These are phyloP conservation scores for Notolepis coatsorum DNA, from an alignment of 2,797 vertebrate species.

Conservation along the genomic window DNA sequence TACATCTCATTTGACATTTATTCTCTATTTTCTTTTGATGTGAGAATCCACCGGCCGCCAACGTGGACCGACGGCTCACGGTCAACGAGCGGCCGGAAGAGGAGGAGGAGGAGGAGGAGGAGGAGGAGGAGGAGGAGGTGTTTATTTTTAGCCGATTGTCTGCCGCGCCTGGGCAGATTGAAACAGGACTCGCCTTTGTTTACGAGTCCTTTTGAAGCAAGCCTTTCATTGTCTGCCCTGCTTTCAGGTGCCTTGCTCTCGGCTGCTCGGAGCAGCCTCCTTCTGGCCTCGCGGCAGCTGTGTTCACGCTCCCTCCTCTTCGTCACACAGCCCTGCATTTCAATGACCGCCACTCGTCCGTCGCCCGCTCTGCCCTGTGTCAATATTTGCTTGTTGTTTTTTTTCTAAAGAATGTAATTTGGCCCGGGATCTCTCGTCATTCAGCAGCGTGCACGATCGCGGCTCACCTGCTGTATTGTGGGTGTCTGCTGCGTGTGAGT, in stretches of 20 bases:
- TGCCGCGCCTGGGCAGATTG: slow-evolving; percentile 66
- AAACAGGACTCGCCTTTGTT: slow-evolving; percentile 79
- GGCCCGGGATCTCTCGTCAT: slow-evolving; percentile 42
- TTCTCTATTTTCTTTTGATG: slow-evolving; percentile 77
- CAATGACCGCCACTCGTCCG: slow-evolving; percentile 63
- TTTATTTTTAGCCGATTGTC: slow-evolving; percentile 82
- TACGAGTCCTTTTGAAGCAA: slow-evolving; percentile 85
- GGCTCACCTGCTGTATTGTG: slow-evolving; percentile 17
- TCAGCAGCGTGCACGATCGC: slow-evolving; percentile 18
- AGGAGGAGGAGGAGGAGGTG: slow-evolving; percentile 28
- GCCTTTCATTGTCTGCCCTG: slow-evolving; percentile 75
- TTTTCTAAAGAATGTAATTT: slow-evolving; percentile 47
- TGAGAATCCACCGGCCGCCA: slow-evolving; percentile 55
- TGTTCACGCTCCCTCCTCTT: slow-evolving; percentile 59
- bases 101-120: slow-evolving; percentile 40
- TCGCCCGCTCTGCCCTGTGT: slow-evolving; percentile 34
- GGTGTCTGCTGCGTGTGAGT: too few relatives aligned
- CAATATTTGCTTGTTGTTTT: slow-evolving; percentile 60
- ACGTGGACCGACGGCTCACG: slow-evolving; percentile 24
- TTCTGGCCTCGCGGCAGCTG: slow-evolving; percentile 71
- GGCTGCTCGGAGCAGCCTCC: slow-evolving; percentile 51
- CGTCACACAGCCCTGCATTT: slow-evolving; percentile 64
- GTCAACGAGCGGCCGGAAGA: slow-evolving; percentile 56
- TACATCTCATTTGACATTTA: slow-evolving; percentile 79
- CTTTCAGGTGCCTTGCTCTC: slow-evolving; percentile 76